These are phyloP conservation scores for Trochalopteron elliotii DNA, from an alignment of 2,113 vertebrate species.

Conservation along the genomic window DNA sequence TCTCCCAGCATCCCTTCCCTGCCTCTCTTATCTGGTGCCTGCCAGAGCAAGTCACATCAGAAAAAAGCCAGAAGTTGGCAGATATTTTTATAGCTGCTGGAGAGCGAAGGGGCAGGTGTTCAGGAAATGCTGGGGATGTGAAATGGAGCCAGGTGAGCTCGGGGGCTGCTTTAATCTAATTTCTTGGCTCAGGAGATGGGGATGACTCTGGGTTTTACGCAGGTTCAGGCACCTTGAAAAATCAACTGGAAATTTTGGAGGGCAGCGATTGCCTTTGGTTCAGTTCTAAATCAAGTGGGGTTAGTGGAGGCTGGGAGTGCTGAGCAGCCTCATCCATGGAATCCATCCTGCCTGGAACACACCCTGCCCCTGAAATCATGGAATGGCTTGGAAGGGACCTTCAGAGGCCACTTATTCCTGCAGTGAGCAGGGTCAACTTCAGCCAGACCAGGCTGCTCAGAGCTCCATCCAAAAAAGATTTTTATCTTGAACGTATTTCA, in stretches of 20 bases:
- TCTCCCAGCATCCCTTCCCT: background rate
- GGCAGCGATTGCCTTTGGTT: background rate
- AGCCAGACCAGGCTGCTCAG: background rate
- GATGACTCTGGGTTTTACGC: background rate
- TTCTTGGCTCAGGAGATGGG: background rate
- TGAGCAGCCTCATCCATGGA: background rate
- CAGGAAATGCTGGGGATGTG: background rate
- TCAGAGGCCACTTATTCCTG: background rate
- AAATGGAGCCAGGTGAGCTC: constrained; percentile 12
- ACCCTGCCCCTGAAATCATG: background rate
- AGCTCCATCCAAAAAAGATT: fast-evolving
- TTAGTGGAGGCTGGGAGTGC: background rate
- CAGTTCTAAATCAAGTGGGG: background rate
- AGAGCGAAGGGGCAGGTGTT: background rate
- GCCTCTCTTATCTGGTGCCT: background rate
- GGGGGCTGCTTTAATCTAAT: background rate
- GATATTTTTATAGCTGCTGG: constrained; percentile 5
- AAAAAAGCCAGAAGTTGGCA: background rate
- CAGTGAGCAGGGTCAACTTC: background rate
- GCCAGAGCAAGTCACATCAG: background rate
- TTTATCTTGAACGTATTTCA: background rate
- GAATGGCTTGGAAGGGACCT: background rate
- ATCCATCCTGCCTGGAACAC: background rate
- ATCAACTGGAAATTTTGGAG: background rate
- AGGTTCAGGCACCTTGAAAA: constrained; percentile 6